These are phyloP conservation scores for Drosophila dives DNA, from an alignment of 2,888 invertebrate genomes.

Conservation along the genomic window DNA sequence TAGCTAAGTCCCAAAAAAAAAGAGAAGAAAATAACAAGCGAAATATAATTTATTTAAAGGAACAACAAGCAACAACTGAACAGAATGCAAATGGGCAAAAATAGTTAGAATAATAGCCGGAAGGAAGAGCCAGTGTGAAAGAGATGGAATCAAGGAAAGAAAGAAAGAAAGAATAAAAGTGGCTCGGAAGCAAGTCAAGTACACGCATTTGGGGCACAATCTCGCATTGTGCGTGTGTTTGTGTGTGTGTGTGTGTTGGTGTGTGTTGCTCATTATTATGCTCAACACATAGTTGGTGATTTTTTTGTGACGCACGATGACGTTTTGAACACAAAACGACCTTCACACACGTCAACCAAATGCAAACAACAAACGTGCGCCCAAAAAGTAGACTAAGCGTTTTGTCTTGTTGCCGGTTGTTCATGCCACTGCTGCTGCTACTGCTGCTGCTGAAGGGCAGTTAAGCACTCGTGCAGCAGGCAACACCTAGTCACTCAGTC, in stretches of 20 bases:
- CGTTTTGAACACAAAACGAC: constrained; percentile 57
- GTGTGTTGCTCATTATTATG: constrained; percentile 67
- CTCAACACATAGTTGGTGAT: constrained; percentile 71
- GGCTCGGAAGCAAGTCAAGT: constrained; percentile 42
- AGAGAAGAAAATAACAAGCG: constrained; percentile 4
- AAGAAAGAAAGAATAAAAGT: not conserved
- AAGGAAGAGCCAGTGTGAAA: constrained; percentile 5
- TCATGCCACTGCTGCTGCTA: constrained; percentile 28
- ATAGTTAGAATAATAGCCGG: constrained; percentile 21
- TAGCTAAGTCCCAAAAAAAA: constrained; percentile 14
- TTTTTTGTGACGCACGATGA: constrained; percentile 26
- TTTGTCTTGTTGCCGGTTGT: constrained; percentile 52
- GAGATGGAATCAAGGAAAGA: not conserved
- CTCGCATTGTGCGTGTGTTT: constrained; percentile 20
- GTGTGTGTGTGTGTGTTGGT: not conserved
- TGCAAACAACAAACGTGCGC: constrained; percentile 56
- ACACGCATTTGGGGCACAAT: constrained; percentile 35
- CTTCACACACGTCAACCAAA: constrained; percentile 62
- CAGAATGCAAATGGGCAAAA: constrained; percentile 31
- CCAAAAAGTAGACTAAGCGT: constrained; percentile 65
- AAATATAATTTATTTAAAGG: constrained; percentile 62
- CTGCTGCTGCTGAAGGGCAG: constrained; percentile 35
- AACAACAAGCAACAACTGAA: constrained; percentile 21
- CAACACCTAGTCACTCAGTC: constrained; percentile 31
- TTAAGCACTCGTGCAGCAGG: constrained; percentile 62